Percentiles rank a stretch among this genome's conserved stretches.
These are phyloP conservation scores for Germaria angustata DNA, from an alignment of 2,888 invertebrate genomes.

Conservation along the genomic window DNA sequence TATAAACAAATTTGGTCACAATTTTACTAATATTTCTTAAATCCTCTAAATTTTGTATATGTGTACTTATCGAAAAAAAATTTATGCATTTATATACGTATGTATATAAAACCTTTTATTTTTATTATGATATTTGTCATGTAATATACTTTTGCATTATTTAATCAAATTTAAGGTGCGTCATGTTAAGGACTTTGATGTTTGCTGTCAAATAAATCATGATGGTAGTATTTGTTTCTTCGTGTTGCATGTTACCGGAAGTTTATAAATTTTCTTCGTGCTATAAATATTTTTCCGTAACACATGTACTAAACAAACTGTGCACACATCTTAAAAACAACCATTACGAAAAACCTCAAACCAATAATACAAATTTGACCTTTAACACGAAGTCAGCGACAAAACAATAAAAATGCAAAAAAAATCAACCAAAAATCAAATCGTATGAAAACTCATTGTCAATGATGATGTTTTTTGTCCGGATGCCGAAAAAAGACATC, in stretches of 20 bases:
- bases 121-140: background rate
- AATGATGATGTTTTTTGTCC: conserved; percentile 1
- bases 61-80: background rate
- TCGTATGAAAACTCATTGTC: conserved; percentile 16
- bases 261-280: conserved; percentile 13
- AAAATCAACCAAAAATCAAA: background rate
- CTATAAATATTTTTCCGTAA: background rate
- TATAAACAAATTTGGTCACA: no score
- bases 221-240: conserved; percentile 28
- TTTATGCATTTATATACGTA: background rate
- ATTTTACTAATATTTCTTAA: no score
- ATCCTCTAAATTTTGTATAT: no score
- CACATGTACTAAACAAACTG: background rate
- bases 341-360: background rate
- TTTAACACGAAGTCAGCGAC: conserved; percentile 36
- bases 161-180: conserved; percentile 33
- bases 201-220: conserved; percentile 51
- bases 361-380: conserved; percentile 46
- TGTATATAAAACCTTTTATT: background rate
- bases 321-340: background rate
- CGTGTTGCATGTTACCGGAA: conserved; percentile 50
- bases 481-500: conserved; percentile 11
- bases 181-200: conserved; percentile 65
- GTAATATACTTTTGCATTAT: background rate
- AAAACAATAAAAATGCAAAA: background rate